These are phyloP conservation scores for Rhodophaea formosa DNA, from an alignment of 2,888 invertebrate genomes.

Conservation along the genomic window DNA sequence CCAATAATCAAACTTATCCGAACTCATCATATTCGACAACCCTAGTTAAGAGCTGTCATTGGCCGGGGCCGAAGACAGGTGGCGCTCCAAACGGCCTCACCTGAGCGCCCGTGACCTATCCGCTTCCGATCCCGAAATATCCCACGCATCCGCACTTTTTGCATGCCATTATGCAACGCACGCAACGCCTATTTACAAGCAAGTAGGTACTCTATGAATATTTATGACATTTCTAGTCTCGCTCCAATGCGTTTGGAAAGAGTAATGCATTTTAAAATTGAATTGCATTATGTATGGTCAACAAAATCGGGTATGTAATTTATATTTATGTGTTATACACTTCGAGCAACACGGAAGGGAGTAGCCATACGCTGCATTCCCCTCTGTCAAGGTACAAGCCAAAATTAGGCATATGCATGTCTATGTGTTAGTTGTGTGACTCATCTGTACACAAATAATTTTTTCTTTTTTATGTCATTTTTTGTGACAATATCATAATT, in stretches of 20 bases:
- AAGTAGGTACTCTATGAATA: conserved; percentile 21
- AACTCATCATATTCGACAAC: conserved; percentile 1
- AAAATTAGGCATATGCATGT: too few species aligned
- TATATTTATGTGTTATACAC: too few species aligned
- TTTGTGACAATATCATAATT: too few species aligned
- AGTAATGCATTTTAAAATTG: conserved; percentile 17
- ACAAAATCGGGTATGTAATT: too few species aligned
- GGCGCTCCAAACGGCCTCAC: conserved; percentile 16
- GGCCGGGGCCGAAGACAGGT: conserved; percentile 14
- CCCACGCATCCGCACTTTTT: conserved; percentile 19
- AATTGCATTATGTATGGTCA: background rate
- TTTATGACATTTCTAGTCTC: conserved; percentile 24
- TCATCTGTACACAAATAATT: too few species aligned
- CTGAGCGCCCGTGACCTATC: conserved; percentile 28
- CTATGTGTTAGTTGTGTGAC: too few species aligned
- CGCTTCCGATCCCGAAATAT: conserved; percentile 20
- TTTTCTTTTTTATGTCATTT: too few species aligned
- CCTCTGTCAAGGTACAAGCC: too few species aligned
- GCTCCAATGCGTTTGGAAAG: conserved; percentile 17
- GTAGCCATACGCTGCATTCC: too few species aligned
- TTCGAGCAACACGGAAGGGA: too few species aligned
- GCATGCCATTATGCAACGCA: conserved; percentile 25
- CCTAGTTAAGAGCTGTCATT: conserved; percentile 14
- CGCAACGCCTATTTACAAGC: conserved; percentile 11
- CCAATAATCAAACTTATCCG: conserved; percentile 20